Evolutionary conservation across 2,888 invertebrate species (phyloP), one percentile per base, ranked within the genome.

Genomic region (Aphrophora alni): DNA sequence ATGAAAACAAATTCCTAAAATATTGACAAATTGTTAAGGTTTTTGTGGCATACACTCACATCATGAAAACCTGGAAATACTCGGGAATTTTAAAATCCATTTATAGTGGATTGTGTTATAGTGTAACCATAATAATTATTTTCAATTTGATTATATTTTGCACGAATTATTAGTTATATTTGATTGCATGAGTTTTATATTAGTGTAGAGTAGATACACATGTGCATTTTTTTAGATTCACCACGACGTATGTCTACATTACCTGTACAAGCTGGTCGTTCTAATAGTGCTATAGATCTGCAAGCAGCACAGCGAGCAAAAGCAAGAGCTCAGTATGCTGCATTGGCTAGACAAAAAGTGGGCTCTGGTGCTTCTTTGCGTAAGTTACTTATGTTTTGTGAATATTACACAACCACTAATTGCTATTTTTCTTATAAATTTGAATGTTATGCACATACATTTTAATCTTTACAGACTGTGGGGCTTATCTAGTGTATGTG

Each of bases 271-370:
- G 5, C 86, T 0, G 77, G 81, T 0, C 92, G 98, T 84, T 97
- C 98, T 77, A 95, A 95, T 87, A 98, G 97, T 78, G 98, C 98
- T 70, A 95, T 98, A 86, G 98, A 98, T 90, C 92, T 97, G 84
- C 96, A 96, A 87, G 97, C 97, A 44, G 97, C 94, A 38, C 95
- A 96, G 88, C 91, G 97, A 72, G 97, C 97, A 44, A 94, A 95
- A 85, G 95, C 94, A 0, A 90, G 96, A 59, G 93, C 95, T 44
- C 93, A 95, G 85, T 96, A 96, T 89, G 95, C 95, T 76, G 93
- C 93, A 86, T 92, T 95, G 89, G 93, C 93, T 83, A 90, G 96
- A 75, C 93, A 94, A 86, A 95, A 95, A 90, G 90, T 93, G 85
- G 90, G 91, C 87, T 89, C 90, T 87, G 92, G 91, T 51, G 93